phyloP scores from a whole-genome alignment of 2,888 invertebrate species.

The Leptinotarsa juncta region DNA sequence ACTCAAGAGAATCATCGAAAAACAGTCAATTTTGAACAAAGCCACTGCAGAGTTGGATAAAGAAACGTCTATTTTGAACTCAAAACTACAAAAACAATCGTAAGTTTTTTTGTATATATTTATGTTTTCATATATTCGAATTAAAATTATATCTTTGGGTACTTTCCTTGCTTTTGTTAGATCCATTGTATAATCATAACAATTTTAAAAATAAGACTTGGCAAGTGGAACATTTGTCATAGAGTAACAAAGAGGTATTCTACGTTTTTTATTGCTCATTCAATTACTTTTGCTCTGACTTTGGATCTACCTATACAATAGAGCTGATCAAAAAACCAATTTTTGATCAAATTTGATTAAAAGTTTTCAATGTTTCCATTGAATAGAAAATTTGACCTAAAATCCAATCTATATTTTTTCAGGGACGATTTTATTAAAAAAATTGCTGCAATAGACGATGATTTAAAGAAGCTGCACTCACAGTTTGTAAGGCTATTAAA shows the following conservation, averaged over 20 bases:
- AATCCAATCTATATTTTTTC: constrained; percentile 13
- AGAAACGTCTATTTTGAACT: background rate
- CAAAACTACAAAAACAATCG: constrained; percentile 24
- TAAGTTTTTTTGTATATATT: background rate
- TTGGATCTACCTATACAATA: too few species aligned
- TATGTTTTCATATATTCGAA: too few species aligned
- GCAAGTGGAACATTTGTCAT: too few species aligned
- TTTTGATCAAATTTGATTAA: too few species aligned
- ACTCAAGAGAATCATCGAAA: constrained; percentile 1
- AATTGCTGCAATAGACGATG: constrained; percentile 16
- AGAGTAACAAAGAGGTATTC: too few species aligned
- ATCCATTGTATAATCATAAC: too few species aligned
- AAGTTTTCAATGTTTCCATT: background rate
- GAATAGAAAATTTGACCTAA: background rate
- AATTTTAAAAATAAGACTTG: too few species aligned
- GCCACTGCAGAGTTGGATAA: background rate
- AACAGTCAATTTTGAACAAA: constrained; percentile 17
- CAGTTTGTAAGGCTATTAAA: constrained; percentile 26
- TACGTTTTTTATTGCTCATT: too few species aligned
- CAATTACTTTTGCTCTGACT: too few species aligned
- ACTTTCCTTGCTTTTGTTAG: too few species aligned
- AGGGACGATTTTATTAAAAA: constrained; percentile 22
- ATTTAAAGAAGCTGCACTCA: constrained; percentile 22
- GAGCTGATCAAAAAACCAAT: too few species aligned
- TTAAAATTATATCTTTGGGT: too few species aligned